phyloP scores from a whole-genome alignment of 64 coral and sea anemone genomes.

The Orbicella faveolata region DNA sequence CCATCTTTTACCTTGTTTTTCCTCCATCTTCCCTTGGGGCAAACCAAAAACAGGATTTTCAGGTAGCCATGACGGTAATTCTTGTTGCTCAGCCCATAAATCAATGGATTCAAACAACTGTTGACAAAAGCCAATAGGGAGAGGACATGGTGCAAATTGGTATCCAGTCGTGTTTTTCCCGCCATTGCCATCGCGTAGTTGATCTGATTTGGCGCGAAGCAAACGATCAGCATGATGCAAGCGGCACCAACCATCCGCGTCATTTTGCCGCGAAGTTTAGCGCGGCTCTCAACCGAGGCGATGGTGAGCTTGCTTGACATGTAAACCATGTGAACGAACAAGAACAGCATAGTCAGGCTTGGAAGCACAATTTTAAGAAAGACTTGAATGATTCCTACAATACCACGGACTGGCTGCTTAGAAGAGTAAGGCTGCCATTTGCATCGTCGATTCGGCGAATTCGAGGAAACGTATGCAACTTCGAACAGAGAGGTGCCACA shows the following conservation, averaged over 20 bases:
- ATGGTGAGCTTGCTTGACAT: background rate
- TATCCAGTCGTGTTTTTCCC: background rate
- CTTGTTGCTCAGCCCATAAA: slow-evolving; percentile 55
- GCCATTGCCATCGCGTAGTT: background rate
- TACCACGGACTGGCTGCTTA: background rate
- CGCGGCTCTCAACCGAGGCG: background rate
- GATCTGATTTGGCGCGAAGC: slow-evolving; percentile 46
- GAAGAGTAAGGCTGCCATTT: background rate
- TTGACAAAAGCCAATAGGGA: slow-evolving; percentile 27
- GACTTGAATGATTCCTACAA: background rate
- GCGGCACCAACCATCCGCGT: slow-evolving; percentile 38
- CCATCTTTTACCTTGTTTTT: background rate
- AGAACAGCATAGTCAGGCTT: slow-evolving; percentile 14
- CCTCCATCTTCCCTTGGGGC: background rate
- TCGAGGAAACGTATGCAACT: background rate
- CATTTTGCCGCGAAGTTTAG: slow-evolving; percentile 24
- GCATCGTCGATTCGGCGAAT: background rate
- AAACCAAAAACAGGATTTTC: background rate
- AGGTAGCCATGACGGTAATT: slow-evolving; percentile 35
- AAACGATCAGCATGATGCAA: slow-evolving; percentile 21
- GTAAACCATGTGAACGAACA: slow-evolving; percentile 42
- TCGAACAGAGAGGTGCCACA: slow-evolving; percentile 19
- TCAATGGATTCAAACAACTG: slow-evolving; percentile 40
- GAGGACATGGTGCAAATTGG: background rate
- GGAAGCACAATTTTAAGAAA: background rate